Percentiles rank a stretch among this genome's conserved stretches.
Conservation (phyloP, 2,797 vertebrate genomes). For the Acipenser oxyrinchus region DNA sequence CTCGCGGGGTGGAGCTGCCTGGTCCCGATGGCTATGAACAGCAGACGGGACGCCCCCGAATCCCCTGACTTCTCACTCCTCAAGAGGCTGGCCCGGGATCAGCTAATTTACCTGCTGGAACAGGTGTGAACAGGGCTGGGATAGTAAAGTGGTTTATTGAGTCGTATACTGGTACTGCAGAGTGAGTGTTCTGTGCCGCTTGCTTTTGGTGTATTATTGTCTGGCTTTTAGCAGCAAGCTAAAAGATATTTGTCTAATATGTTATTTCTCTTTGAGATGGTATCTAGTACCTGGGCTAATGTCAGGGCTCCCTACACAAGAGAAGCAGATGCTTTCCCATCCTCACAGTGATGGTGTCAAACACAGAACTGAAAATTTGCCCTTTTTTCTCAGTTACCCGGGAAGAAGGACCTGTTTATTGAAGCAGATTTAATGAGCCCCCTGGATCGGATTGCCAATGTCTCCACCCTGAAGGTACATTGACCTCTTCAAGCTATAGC, state of each 20-base stretch:
- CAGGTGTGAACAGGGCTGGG: conserved; percentile 58
- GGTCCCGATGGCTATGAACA: conserved; percentile 63
- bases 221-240: too few species aligned
- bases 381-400: conserved; percentile 66
- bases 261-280: too few species aligned
- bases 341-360: neutral
- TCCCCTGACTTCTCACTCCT: conserved; percentile 83
- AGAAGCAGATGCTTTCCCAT: neutral
- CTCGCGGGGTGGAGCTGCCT: too few species aligned
- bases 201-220: too few species aligned
- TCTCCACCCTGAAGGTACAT: conserved; percentile 83
- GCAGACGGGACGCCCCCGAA: conserved; percentile 70
- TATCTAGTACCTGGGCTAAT: too few species aligned
- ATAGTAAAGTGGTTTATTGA: neutral
- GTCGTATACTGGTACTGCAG: too few species aligned
- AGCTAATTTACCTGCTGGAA: conserved; percentile 88
- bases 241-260: too few species aligned
- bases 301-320: neutral
- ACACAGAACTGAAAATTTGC: neutral
- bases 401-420: conserved; percentile 91
- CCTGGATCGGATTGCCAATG: conserved; percentile 86
- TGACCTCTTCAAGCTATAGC: too few species aligned
- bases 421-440: conserved; percentile 93
- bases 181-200: too few species aligned
- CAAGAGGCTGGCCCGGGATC: conserved; percentile 83